Percentiles rank a stretch among this genome's conserved stretches.
Conservation (phyloP, 2,113 vertebrate genomes). For the Chionomys nivalis region DNA sequence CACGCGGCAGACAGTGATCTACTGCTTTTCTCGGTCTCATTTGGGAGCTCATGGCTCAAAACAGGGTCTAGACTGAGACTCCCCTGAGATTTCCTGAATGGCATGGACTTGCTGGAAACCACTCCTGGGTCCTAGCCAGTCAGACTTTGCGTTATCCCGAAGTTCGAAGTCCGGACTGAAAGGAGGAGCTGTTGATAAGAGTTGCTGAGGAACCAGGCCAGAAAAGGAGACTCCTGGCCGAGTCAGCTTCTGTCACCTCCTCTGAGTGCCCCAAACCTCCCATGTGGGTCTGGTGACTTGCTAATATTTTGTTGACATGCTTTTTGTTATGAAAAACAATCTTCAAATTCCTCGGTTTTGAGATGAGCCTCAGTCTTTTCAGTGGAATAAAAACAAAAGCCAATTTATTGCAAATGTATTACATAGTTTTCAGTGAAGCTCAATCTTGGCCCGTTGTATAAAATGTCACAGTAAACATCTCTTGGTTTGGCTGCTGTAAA, state of each 20-base stretch:
- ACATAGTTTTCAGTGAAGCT: constrained; percentile 34
- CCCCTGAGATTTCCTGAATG: constrained; percentile 21
- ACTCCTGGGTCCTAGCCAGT: neutral
- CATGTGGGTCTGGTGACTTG: neutral
- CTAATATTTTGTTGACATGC: neutral
- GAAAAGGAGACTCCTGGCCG: constrained; percentile 20
- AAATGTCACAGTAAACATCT: neutral
- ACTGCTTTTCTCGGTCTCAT: too few species aligned
- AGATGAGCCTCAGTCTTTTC: neutral
- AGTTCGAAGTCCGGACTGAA: neutral
- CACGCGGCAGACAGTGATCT: neutral
- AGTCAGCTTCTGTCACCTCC: neutral
- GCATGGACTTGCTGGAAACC: neutral
- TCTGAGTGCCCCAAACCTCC: neutral
- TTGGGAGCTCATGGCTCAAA: neutral
- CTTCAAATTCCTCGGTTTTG: neutral
- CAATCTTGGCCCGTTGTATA: constrained; percentile 12
- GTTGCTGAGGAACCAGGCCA: neutral
- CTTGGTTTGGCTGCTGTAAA: neutral
- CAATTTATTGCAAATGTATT: constrained; percentile 22
- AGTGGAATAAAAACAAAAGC: neutral
- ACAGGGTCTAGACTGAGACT: neutral
- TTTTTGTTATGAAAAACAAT: constrained; percentile 36
- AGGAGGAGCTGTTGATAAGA: neutral
- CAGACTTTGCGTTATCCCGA: neutral